These are phyloP conservation scores for Pseudonaja textilis DNA, from an alignment of 2,113 vertebrate genomes.

Conservation along the genomic window DNA sequence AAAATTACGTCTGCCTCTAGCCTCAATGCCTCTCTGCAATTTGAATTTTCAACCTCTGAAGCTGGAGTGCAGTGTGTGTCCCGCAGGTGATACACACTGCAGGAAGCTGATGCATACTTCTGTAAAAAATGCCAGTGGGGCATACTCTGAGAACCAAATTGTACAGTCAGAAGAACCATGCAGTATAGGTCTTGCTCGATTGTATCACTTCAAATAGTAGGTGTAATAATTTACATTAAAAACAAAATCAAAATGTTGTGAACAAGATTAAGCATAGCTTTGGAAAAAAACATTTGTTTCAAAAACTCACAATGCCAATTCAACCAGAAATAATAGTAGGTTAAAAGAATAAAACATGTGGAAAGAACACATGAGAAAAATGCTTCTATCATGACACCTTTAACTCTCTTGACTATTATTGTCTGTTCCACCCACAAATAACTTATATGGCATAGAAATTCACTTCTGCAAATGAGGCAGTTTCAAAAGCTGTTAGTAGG, in stretches of 20 bases:
- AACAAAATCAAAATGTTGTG: neutral
- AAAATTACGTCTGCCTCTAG: slow-evolving; percentile 2
- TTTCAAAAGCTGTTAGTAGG: neutral
- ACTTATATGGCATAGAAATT: neutral
- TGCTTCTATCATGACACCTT: neutral
- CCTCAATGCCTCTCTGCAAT: neutral
- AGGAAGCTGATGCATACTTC: neutral
- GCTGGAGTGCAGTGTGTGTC: neutral
- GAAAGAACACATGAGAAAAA: neutral
- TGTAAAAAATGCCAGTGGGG: neutral
- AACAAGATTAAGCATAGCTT: neutral
- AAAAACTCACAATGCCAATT: neutral
- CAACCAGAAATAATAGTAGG: neutral
- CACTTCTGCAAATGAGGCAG: neutral
- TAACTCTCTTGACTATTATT: neutral
- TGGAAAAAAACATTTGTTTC: neutral
- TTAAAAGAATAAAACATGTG: neutral
- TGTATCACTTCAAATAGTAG: neutral
- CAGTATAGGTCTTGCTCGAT: neutral
- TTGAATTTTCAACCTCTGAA: neutral
- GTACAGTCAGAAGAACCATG: neutral
- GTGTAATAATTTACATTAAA: neutral
- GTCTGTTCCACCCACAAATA: neutral
- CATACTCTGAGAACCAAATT: neutral
- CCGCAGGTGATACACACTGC: neutral